Conservation (phyloP, 1,140 invertebrate genomes). For the Brachionus paranguensis region DNA sequence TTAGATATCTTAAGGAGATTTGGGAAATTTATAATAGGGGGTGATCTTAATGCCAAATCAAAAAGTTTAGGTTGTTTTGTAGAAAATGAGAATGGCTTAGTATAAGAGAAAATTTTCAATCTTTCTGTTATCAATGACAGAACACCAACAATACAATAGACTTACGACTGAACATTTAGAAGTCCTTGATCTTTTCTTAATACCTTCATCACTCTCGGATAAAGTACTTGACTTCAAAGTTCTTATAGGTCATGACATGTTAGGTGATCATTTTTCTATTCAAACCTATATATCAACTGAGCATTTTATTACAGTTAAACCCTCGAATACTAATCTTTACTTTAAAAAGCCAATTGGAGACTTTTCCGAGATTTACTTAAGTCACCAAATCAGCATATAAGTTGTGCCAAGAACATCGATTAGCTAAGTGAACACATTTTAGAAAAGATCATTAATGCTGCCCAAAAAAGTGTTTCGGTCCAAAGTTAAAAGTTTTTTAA, state of each 20-base stretch:
- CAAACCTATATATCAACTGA: background rate
- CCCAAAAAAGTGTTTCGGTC: background rate
- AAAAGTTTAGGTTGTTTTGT: background rate
- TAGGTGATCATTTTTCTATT: too few relatives aligned
- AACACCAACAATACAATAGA: background rate
- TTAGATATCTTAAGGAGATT: background rate
- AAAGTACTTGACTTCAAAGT: background rate
- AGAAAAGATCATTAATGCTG: background rate
- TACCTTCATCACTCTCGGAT: background rate
- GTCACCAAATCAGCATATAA: background rate
- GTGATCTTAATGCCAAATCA: background rate
- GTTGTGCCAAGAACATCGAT: background rate
- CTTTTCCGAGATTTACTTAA: background rate
- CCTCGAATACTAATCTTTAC: background rate
- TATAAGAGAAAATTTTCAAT: background rate
- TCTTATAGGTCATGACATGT: background rate
- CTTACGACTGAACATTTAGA: too few relatives aligned
- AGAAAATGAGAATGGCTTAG: background rate
- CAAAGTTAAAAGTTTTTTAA: background rate
- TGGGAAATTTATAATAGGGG: background rate
- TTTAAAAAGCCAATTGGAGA: background rate
- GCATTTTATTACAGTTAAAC: background rate
- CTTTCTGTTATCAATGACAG: background rate
- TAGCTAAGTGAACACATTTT: background rate
- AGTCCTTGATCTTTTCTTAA: background rate